Conservation (phyloP, 1,140 invertebrate genomes). For the Globodera ellingtonae region DNA sequence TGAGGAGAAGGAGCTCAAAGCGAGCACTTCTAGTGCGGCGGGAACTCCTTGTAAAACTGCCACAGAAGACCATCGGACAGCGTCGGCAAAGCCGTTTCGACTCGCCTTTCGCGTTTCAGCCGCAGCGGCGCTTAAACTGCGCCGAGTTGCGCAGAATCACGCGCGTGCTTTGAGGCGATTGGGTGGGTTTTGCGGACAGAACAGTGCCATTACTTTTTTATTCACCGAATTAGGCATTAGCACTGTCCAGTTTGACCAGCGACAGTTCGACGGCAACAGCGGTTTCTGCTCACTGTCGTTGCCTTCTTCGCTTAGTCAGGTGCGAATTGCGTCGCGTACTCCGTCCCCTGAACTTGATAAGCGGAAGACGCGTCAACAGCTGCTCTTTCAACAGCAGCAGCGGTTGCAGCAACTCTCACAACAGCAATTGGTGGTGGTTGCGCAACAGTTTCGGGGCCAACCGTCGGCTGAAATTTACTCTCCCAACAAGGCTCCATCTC, state of each 20-base stretch:
- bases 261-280: background rate
- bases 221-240: background rate
- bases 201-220: background rate
- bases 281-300: background rate
- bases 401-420: slow-evolving; percentile 11
- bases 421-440: slow-evolving; percentile 14
- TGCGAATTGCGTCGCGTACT: slow-evolving; percentile 5
- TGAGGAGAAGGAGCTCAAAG: background rate
- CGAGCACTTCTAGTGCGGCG: slow-evolving; percentile 4
- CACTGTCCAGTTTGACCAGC: slow-evolving; percentile 15
- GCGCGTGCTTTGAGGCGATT: background rate
- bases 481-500: background rate
- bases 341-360: background rate
- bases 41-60: background rate
- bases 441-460: background rate
- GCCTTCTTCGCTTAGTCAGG: background rate
- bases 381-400: background rate
- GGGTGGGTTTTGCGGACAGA: background rate
- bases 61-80: background rate
- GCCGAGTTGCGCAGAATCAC: background rate
- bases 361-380: background rate
- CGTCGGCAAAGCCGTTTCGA: background rate
- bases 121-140: slow-evolving; percentile 18
- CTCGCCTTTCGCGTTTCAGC: slow-evolving; percentile 17
- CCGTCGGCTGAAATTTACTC: background rate